These are phyloP conservation scores for Drosophila demipolita DNA, from an alignment of 2,888 invertebrate species.

Conservation along the genomic window DNA sequence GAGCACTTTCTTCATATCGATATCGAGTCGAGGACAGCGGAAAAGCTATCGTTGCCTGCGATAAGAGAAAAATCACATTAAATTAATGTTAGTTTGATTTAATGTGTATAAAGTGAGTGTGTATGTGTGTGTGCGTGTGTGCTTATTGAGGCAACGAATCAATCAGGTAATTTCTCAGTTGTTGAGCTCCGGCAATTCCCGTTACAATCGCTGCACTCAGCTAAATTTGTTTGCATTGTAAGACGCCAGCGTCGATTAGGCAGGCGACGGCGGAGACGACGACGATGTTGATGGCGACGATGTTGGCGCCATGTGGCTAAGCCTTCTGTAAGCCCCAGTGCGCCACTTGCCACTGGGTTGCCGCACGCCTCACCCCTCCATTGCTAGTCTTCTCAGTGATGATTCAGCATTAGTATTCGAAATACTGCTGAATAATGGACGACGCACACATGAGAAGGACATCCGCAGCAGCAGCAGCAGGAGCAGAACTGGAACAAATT, in stretches of 20 bases:
- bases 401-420: conserved; percentile 66
- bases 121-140: conserved; percentile 1
- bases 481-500: conserved; percentile 56
- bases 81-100: conserved; percentile 66
- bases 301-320: conserved; percentile 62
- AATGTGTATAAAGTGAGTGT: background rate
- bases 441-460: conserved; percentile 26
- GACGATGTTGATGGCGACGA: conserved; percentile 12
- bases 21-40: conserved; percentile 35
- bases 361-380: background rate
- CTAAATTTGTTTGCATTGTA: conserved; percentile 60
- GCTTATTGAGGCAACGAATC: conserved; percentile 59
- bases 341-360: conserved; percentile 26
- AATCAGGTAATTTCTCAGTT: conserved; percentile 63
- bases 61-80: conserved; percentile 59
- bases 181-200: conserved; percentile 32
- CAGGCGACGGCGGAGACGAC: conserved; percentile 30
- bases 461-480: conserved; percentile 4
- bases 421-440: conserved; percentile 77
- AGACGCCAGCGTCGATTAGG: conserved; percentile 48
- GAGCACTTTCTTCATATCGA: conserved; percentile 65
- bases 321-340: conserved; percentile 51
- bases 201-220: conserved; percentile 47
- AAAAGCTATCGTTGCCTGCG: conserved; percentile 28
- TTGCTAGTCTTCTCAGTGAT: conserved; percentile 35